These are phyloP conservation scores for Trissonchulus latispiculum DNA, from an alignment of 2,888 invertebrate genomes.

Conservation along the genomic window DNA sequence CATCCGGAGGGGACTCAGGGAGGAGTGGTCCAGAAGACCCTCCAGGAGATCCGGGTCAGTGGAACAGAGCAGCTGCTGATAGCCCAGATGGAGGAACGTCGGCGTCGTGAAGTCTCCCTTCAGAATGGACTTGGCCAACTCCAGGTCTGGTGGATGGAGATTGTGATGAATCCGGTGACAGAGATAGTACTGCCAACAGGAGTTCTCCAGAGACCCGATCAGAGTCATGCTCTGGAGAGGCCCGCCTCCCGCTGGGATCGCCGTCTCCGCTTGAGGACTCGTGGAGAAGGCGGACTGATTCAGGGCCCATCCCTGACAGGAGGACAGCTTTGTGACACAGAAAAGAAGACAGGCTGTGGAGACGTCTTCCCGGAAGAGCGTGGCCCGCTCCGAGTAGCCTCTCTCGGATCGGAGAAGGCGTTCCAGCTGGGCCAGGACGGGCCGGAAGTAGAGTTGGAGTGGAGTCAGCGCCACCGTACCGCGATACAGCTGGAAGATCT, in stretches of 20 bases:
- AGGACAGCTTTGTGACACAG: neutral
- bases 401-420: neutral
- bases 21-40: neutral
- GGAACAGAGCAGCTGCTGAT: neutral
- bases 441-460: constrained; percentile 2
- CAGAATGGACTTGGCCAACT: neutral
- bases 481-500: neutral
- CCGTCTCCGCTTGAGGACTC: too few species aligned
- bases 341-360: neutral
- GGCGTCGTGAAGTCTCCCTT: neutral
- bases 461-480: neutral
- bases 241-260: too few species aligned
- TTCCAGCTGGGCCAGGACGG: neutral
- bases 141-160: neutral
- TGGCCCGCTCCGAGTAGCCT: neutral
- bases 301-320: neutral
- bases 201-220: neutral
- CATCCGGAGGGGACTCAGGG: neutral
- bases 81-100: neutral
- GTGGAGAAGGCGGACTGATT: neutral
- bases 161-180: neutral
- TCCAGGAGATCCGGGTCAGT: neutral
- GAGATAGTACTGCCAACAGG: neutral
- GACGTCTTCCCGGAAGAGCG: neutral
- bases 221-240: too few species aligned